phyloP scores from a whole-genome alignment of 2,888 invertebrate genomes.

The Pecten maximus region DNA sequence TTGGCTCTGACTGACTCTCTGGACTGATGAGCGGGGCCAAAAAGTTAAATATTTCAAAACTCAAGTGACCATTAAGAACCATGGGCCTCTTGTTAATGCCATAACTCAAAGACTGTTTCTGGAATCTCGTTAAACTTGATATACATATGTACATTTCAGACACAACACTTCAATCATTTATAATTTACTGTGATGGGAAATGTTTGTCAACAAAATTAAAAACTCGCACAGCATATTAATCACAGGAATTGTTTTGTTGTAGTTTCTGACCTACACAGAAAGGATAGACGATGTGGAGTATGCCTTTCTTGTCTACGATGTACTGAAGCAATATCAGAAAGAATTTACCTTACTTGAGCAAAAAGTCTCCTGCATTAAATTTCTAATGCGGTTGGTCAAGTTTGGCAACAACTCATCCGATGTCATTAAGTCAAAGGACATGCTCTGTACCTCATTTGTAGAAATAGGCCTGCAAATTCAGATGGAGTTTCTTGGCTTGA shows the following conservation, averaged over 20 bases:
- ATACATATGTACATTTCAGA: no score
- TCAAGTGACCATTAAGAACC: no score
- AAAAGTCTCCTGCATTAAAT: neutral
- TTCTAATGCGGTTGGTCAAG: neutral
- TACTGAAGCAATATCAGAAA: neutral
- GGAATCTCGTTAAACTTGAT: no score
- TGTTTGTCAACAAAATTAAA: no score
- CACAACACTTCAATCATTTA: no score
- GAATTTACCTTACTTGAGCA: neutral
- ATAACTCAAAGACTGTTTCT: no score
- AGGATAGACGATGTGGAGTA: neutral
- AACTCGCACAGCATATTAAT: no score
- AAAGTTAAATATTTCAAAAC: no score
- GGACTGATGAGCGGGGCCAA: no score
- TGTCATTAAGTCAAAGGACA: neutral
- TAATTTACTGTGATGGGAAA: no score
- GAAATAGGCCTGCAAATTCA: neutral
- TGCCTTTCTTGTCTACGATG: neutral
- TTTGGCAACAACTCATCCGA: neutral
- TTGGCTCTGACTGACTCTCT: no score
- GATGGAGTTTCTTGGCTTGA: neutral
- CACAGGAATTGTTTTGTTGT: neutral
- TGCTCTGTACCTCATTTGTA: neutral
- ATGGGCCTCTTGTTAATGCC: no score
- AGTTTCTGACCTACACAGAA: constrained; percentile 1